Percentiles rank a stretch among this genome's conserved stretches.
phyloP scores from a whole-genome alignment of 2,113 vertebrate species.

The sheep (Ovis aries) region ARS-UI_Ramb_v3.0 NC_056068.1:64256001-64256500 shows the following conservation, averaged over 20 bases:
- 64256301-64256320: not conserved
- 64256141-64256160: constrained; percentile 36
- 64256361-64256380: not conserved
- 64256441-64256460: constrained; percentile 34
- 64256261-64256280: not conserved
- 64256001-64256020: not conserved
- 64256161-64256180: not conserved
- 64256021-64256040: not conserved
- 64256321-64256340: not conserved
- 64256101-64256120: not conserved
- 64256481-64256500: not conserved
- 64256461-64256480: constrained; percentile 21
- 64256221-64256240: not conserved
- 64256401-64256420: constrained; percentile 9
- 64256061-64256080: not conserved
- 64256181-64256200: not conserved
- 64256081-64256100: not conserved
- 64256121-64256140: constrained; percentile 62
- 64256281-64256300: constrained; percentile 19
- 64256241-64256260: not conserved
- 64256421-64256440: not conserved
- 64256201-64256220: constrained; percentile 18
- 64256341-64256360: not conserved
- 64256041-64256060: not conserved
- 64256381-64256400: not conserved